A percentile compares a stretch with the other conserved stretches of the same genome.
Evolutionary conservation across 2,888 invertebrate species (phyloP).

Genomic region (Gnatocerus cornutus): DNA sequence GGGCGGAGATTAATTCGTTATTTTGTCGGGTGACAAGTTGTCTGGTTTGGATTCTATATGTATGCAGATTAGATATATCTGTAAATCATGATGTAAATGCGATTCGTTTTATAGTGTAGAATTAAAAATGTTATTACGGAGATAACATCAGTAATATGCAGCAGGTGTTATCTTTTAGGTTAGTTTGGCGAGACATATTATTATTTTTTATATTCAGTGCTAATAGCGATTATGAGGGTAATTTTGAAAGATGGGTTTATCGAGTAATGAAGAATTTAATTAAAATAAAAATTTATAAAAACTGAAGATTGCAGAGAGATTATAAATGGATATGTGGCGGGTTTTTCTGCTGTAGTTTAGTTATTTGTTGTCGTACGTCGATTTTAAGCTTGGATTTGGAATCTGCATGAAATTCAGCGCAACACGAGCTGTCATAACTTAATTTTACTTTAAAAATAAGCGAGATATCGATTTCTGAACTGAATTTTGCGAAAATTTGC

Average conservation of each 20-base stretch:
- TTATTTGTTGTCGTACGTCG: no score
- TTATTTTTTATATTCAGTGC: not conserved
- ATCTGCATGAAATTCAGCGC: no score
- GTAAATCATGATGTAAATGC: no score
- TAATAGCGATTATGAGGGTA: not conserved
- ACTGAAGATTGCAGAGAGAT: not conserved
- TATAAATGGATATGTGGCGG: no score
- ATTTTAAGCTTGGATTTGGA: no score
- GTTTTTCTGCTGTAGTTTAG: no score
- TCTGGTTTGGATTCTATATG: no score
- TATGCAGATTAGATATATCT: no score
- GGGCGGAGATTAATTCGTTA: conserved; percentile 1
- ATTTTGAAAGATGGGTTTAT: not conserved
- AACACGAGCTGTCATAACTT: no score
- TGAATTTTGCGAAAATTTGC: no score
- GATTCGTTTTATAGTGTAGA: not conserved
- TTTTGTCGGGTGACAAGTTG: not conserved
- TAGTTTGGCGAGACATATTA: not conserved
- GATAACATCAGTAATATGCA: not conserved
- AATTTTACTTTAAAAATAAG: no score
- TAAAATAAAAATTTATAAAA: not conserved
- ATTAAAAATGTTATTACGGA: not conserved
- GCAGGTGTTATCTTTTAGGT: not conserved
- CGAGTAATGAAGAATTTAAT: not conserved
- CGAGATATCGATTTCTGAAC: no score